Conservation (phyloP, 2,888 invertebrate genomes). For the Lepidochitona cinerea region DNA sequence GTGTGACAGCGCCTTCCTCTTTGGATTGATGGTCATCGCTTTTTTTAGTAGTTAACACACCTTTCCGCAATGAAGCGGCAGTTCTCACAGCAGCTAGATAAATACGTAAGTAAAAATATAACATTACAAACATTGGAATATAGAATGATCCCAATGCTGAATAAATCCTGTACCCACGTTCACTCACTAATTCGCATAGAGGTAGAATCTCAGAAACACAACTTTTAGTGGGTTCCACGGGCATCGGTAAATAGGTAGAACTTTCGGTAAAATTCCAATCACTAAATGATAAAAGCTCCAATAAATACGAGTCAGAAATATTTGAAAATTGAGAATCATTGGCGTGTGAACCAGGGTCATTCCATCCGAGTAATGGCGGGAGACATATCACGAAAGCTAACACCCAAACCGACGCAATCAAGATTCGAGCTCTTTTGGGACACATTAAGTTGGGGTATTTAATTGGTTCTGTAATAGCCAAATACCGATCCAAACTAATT, state of each 20-base stretch:
- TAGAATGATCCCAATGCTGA: constrained; percentile 98
- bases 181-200: neutral
- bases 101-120: constrained; percentile 98
- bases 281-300: neutral
- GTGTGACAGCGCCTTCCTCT: constrained; percentile 75
- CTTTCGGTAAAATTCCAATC: constrained; percentile 1
- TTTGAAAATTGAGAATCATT: neutral
- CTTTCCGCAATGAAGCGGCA: constrained; percentile 62
- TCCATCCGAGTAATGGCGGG: constrained; percentile 96
- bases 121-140: constrained; percentile 97
- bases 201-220: neutral
- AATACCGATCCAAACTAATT: constrained; percentile 90
- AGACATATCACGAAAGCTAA: constrained; percentile 96
- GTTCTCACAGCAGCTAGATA: constrained; percentile 85
- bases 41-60: constrained; percentile 52
- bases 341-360: constrained; percentile 64
- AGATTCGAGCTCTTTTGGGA: constrained; percentile 84
- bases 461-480: constrained; percentile 96
- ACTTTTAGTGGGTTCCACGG: neutral
- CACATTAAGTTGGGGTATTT: constrained; percentile 92
- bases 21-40: constrained; percentile 14
- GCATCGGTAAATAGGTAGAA: neutral
- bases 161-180: constrained; percentile 92
- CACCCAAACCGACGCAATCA: constrained; percentile 95
- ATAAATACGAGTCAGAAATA: neutral